Evolutionary conservation across 2,797 vertebrate species (phyloP).

Genomic region (Danio albolineatus): DNA sequence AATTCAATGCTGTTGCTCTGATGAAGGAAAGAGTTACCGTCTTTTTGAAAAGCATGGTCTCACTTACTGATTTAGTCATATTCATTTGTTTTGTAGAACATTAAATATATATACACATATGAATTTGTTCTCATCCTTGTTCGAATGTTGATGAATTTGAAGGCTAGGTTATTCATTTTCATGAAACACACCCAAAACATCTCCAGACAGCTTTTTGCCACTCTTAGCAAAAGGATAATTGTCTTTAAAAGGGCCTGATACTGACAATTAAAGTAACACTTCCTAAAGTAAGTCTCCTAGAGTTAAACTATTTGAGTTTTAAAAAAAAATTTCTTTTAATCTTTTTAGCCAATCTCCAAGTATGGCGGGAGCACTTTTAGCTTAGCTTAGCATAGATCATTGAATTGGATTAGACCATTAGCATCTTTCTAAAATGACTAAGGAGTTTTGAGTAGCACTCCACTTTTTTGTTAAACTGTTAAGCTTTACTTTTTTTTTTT

Average conservation of each 20-base stretch:
- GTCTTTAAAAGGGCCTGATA: neutral
- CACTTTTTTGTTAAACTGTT: too few species aligned
- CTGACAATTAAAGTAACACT: too few species aligned
- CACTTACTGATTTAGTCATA: neutral
- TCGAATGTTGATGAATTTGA: neutral
- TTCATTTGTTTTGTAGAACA: neutral
- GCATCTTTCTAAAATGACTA: too few species aligned
- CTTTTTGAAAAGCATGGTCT: neutral
- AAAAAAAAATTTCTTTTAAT: too few species aligned
- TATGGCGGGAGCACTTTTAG: too few species aligned
- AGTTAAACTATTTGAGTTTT: too few species aligned
- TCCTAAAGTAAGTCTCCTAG: too few species aligned
- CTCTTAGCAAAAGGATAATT: neutral
- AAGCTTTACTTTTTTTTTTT: too few species aligned
- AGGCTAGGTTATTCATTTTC: neutral
- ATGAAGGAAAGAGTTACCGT: constrained; percentile 1
- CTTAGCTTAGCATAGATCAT: too few species aligned
- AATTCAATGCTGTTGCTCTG: constrained; percentile 9
- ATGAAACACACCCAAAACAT: neutral
- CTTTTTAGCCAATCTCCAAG: too few species aligned
- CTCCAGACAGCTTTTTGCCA: neutral
- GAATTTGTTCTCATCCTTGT: neutral
- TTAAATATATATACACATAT: neutral
- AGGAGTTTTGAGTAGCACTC: too few species aligned
- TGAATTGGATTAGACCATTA: too few species aligned